Percentiles rank a stretch among this genome's conserved stretches.
Conservation (phyloP, 2,113 vertebrate genomes). For the Gorsachius goisagi region DNA sequence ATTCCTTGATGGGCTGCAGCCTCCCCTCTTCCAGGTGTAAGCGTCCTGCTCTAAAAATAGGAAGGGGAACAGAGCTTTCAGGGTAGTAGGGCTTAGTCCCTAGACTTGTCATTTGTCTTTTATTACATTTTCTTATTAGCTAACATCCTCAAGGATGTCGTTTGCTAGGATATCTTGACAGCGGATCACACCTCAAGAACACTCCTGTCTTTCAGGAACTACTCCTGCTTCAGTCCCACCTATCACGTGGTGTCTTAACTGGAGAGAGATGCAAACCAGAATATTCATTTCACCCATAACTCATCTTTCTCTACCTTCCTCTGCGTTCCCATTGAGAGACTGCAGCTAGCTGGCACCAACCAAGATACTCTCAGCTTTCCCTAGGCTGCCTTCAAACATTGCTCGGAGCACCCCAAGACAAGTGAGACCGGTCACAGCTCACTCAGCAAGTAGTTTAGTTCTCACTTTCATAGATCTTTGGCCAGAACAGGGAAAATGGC, state of each 20-base stretch:
- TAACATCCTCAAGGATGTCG: rapidly evolving
- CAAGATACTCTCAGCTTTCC: neutral
- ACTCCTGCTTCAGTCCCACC: neutral
- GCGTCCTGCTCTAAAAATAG: neutral
- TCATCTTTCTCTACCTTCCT: too few species aligned
- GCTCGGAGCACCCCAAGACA: neutral
- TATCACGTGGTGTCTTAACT: neutral
- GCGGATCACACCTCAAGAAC: neutral
- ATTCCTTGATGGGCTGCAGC: neutral
- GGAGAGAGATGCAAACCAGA: neutral
- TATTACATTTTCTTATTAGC: rapidly evolving
- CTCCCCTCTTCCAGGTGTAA: neutral
- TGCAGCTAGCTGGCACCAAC: neutral
- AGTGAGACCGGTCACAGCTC: neutral
- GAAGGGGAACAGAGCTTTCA: neutral
- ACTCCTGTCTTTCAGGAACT: neutral
- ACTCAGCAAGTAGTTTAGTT: neutral
- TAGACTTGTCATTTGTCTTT: neutral
- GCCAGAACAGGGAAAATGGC: neutral
- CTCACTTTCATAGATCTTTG: neutral
- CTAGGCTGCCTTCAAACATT: neutral
- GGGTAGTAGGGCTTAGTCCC: neutral
- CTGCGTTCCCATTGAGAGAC: neutral
- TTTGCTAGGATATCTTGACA: too few species aligned
- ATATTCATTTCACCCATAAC: neutral